Base-by-base conservation (phyloP, 30 jellyfish, hydroid and myxozoan genomes). In the Calvadosia cruxmelitensis region DNA sequence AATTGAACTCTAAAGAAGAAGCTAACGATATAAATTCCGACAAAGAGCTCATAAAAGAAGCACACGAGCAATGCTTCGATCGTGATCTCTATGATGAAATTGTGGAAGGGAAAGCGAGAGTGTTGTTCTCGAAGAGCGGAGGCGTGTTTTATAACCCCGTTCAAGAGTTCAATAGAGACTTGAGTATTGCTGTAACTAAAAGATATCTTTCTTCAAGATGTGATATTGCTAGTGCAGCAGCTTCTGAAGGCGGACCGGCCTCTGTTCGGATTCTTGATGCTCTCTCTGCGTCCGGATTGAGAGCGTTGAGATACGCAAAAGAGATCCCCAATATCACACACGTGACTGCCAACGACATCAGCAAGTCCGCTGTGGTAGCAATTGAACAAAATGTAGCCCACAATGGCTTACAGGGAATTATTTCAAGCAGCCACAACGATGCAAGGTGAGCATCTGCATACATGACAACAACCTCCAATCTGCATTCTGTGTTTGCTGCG, bases 221-320 rank as follows among this genome's bases (percentile, higher is more conserved):
- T n/a, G n/a, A n/a, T n/a, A n/a, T n/a, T n/a, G n/a, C n/a, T n/a
- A n/a, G n/a, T n/a, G n/a, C n/a, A n/a, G n/a, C n/a, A n/a, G 74
- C 10, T 5, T 3, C 32, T 23, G 24, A 57, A 57, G 69, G 13
- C 27, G 32, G 30, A 13, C 13, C 5, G 13, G 66, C 25, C 10
- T 13, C 27, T 16, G 20, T 23, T 48, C 50, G 78, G 16, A 35
- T 83, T 13, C 64, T 91, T 16, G 99, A 91, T 27, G 99, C 97
- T 16, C 82, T 91, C 27, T 83, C 99, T 33, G 99, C 99, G 3
- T 79, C 94, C 0, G 99, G 99, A 2, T 52, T 91, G n/a, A 69
- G 99, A 35, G 84, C 95, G 1, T 49, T 91, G 16, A 64, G 99
- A 34, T 91, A 91, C 48, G 95, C 95, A 2, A 64, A 78, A 13